Base-by-base conservation (phyloP, 2,113 vertebrate species). In the Callorhinus ursinus region DNA sequence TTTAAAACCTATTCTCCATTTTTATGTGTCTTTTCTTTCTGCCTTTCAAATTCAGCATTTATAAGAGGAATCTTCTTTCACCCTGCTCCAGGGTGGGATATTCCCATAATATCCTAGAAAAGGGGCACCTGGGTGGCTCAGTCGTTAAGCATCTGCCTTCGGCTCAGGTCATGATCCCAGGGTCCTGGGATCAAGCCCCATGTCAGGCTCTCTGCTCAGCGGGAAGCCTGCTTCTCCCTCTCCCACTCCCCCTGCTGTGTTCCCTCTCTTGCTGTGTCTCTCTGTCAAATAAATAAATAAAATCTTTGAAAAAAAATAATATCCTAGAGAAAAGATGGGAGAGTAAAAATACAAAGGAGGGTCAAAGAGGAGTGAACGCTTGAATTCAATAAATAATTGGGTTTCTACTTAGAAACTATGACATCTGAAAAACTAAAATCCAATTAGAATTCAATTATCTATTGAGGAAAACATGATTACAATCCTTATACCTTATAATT, bases 311-410 rank as follows among this genome's bases (percentile, higher is more conserved):
- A 39, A 39, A 39, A 39, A 39, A 39, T 59, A 93, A 57, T 63
- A 88, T 49, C 10, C 55, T 63, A 61, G 5, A 26, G 12, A 89
- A 82, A 83, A 81, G 67, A 49, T 13, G 36, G 5, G n/a, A 28
- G 22, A 53, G 19, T 92, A 33, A 55, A 84, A 42, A 57, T 24
- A 63, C 22, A 61, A 59, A 76, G 12, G 19, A 49, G 21, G 19
- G 65, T 39, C 18, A 74, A 88, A 71, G n/a, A 79, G 84, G 19
- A 94, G 57, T 71, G 16, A 84, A 88, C 88, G 15, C 1, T 80
- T 95, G 19, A 76, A 76, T 51, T 65, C 31, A 88, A 4, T 71
- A 93, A 93, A 88, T 67, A 95, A 77, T 31, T 95, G 84, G 22
- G 11, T 77, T 89, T 95, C 13, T 51, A 26, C 7, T 85, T 55